Base-by-base conservation (phyloP, 2,888 invertebrate species). In the Leistus spinibarbis region DNA sequence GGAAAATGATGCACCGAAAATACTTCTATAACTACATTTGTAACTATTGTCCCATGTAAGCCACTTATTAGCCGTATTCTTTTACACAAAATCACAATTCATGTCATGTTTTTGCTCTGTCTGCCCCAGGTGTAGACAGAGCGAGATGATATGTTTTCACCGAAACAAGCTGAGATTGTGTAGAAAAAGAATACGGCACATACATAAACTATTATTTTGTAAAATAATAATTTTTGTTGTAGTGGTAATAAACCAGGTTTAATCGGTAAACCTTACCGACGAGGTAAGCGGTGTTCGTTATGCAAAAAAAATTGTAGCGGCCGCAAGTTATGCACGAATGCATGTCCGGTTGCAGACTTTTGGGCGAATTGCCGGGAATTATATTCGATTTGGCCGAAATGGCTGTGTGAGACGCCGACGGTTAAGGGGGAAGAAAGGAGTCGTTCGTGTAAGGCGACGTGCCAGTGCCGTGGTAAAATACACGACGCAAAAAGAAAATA, bases 41-140 rank as follows among this genome's bases (percentile, higher is more conserved):
- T 84, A 93, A 94, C 86, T 95, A 95, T 83, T 94, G 94, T 81
- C 95, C 95, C 19, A 91, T 90, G 94, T 94, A 88, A 90, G 91
- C 88, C 76, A 65, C 53, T n/a, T 65, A 69, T 54, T 65, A 69
- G 75, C 9, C 60, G 3, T 16, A 16, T 13, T 70, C 9, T 56
- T 56, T 17, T 16, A 16, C 17, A 53, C 10, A 10, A 53, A 53
- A 10, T 53, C 10, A 10, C 10, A 9, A 53, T 10, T 9, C 7
- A 10, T 53, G 53, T 53, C 7, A 1, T 54, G 1, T 54, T 54
- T 16, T 54, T 54, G 5, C 54, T 2, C 13, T 3, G 2, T 54
- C 13, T 54, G 53, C 53, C 9, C 9, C 1, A 54, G 16, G n/a
- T 54, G 54, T 13, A 16, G n/a, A n/a, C n/a, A n/a, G n/a, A n/a